Evolutionary conservation across 2,888 invertebrate genomes (phyloP).

Genomic region (Dexiosoma caninum): DNA sequence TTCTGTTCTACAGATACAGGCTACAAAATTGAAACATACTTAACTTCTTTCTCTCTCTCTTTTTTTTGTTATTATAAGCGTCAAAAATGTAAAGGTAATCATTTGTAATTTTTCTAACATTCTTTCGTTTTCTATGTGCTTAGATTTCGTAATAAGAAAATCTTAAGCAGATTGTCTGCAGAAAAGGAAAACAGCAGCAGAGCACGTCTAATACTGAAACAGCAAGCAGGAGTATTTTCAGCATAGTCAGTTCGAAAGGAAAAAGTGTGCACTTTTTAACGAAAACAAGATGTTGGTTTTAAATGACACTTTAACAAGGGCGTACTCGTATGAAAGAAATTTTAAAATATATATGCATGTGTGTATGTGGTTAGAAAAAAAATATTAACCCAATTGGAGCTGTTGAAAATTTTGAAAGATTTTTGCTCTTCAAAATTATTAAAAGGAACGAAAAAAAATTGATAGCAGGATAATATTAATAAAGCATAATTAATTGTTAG

Average conservation of each 20-base stretch:
- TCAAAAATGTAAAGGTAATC: constrained; percentile 58
- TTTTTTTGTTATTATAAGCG: constrained; percentile 39
- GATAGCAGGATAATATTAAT: too few relatives aligned
- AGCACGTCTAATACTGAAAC: constrained; percentile 26
- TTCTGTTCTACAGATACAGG: constrained; percentile 3
- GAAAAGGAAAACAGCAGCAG: constrained; percentile 8
- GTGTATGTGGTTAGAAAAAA: too few relatives aligned
- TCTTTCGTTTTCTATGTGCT: constrained; percentile 8
- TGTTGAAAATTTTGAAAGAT: background rate
- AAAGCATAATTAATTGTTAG: too few relatives aligned
- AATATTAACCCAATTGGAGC: constrained; percentile 34
- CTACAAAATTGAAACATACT: background rate
- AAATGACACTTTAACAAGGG: constrained; percentile 49
- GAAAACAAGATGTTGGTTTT: constrained; percentile 50
- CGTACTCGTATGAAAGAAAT: constrained; percentile 22
- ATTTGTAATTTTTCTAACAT: constrained; percentile 64
- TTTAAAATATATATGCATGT: constrained; percentile 30
- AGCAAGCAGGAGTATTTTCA: background rate
- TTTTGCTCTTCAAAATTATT: too few relatives aligned
- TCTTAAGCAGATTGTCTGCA: background rate
- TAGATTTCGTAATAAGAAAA: background rate
- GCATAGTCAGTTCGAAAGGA: constrained; percentile 11
- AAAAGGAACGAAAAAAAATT: too few relatives aligned
- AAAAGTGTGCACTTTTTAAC: background rate
- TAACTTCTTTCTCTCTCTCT: background rate